Percentiles rank a stretch among this genome's conserved stretches.
phyloP scores from a whole-genome alignment of 2,797 vertebrate species.

The Mus minutoides region DNA sequence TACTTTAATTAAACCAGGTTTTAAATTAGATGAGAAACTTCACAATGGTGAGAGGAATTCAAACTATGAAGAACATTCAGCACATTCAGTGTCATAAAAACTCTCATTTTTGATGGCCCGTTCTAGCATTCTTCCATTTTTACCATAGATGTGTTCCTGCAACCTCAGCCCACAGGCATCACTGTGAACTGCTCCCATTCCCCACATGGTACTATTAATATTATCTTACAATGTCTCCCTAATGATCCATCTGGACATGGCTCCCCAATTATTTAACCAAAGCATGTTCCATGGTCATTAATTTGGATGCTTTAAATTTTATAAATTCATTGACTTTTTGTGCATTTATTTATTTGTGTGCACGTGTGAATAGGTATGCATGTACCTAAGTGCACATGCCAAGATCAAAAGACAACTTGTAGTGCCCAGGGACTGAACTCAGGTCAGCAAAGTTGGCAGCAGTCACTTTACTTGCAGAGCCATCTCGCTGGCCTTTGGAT shows the following conservation, averaged over 20 bases:
- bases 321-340: neutral
- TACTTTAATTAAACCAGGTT: conserved; percentile 31
- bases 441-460: neutral
- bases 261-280: conserved; percentile 46
- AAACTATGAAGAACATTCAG: conserved; percentile 47
- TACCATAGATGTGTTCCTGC: neutral
- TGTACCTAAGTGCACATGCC: neutral
- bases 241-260: neutral
- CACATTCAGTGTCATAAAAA: neutral
- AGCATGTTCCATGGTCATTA: neutral
- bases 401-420: neutral
- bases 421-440: neutral
- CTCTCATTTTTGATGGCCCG: neutral
- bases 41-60: neutral
- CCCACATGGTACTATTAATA: neutral
- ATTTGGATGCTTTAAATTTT: neutral
- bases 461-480: neutral
- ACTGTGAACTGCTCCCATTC: neutral
- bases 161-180: neutral
- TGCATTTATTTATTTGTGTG: neutral
- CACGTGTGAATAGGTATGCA: neutral
- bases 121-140: neutral
- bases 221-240: neutral
- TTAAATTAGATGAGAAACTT: neutral
- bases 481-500: no score